Base-by-base conservation (phyloP, 2,888 invertebrate genomes). In the Lutraria lutraria region DNA sequence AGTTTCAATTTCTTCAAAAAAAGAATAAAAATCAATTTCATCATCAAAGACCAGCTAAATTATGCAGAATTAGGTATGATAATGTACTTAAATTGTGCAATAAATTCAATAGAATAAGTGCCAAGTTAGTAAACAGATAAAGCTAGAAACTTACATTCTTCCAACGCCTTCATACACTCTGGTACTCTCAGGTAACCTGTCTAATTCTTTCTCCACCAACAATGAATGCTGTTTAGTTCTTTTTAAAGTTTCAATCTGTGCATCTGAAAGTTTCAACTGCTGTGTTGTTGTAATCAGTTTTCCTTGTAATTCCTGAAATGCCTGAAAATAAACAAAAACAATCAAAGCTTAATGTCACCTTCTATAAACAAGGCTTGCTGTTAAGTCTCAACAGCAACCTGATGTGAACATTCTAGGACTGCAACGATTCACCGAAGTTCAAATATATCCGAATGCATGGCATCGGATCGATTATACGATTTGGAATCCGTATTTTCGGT, bases 101-200 rank as follows among this genome's bases (percentile, higher is more conserved):
- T 43, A 43, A 43, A 43, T 2, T 43, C 43, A 43, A 2, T 43
- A 43, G 8, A 43, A 43, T 43, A 43, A 4, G 43, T 43, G 43
- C 43, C 2, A 43, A 43, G 43, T 43, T 43, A 43, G 43, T 43
- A 43, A 43, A 43, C 43, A 43, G 4, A 43, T 8, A 43, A 8
- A 43, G 43, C 43, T 43, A 43, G 43, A 34, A 16, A 95, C 96
- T 95, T 95, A 97, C 98, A 98, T 98, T 96, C 98, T 97, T 13
- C 98, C 98, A 3, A 98, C 97, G 52, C 98, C 98, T 97, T 98
- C 98, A 95, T 98, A 98, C 0, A 98, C 98, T 94, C 97, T 98
- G 0, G 98, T 98, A 31, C 97, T 97, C 88, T 97, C 96, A 84
- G 98, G 97, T 90, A 98, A 97, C 19, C 97, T 93, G 97, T 96